Evolutionary conservation across 2,888 invertebrate genomes (phyloP).

Genomic region (Ophion costatus): DNA sequence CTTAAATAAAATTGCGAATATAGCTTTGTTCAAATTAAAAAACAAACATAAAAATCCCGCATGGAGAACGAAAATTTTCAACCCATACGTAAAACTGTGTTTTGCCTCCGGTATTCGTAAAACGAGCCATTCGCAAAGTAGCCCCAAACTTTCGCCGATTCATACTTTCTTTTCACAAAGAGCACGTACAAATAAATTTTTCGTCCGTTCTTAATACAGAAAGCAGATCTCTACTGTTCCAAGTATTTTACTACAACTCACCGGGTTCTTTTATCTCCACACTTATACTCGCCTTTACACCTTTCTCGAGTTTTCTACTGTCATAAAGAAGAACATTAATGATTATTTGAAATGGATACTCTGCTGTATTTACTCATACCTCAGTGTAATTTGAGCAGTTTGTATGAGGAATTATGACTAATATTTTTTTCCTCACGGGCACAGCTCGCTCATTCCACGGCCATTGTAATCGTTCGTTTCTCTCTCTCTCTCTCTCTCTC

Average conservation of each 20-base stretch:
- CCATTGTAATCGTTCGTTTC: background rate
- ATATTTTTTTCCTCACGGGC: background rate
- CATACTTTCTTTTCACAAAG: conserved; percentile 5
- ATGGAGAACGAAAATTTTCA: background rate
- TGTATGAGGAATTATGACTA: background rate
- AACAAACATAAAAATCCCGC: background rate
- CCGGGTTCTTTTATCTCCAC: background rate
- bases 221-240: background rate
- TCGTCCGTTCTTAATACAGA: background rate
- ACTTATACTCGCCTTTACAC: background rate
- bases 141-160: background rate
- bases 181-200: background rate
- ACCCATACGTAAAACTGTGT: background rate
- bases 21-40: background rate
- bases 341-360: background rate
- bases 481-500: background rate
- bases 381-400: conserved; percentile 1
- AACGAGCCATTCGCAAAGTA: background rate
- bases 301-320: conserved; percentile 1
- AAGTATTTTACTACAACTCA: background rate
- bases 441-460: background rate
- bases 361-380: background rate
- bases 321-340: background rate
- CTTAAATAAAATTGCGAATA: background rate
- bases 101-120: background rate